Evolutionary conservation across 2,113 vertebrate genomes (phyloP).

Genomic region (Mirza zaza): DNA sequence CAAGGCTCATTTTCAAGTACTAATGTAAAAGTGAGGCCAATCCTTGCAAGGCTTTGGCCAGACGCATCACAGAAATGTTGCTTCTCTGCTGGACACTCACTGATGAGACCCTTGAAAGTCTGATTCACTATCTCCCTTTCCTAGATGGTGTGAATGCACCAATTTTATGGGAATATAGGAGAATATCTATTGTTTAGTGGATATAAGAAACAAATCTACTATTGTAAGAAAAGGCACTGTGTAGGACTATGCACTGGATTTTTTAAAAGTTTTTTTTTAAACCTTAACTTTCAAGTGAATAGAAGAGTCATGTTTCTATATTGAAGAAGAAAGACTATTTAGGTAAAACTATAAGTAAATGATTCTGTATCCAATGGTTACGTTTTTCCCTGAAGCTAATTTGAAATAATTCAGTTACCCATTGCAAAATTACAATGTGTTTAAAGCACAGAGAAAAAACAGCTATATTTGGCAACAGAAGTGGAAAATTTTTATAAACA

Average conservation of each 20-base stretch:
- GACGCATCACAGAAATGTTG: background rate
- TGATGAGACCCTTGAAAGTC: background rate
- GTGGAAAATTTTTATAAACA: slow-evolving; percentile 15
- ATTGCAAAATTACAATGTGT: slow-evolving; percentile 23
- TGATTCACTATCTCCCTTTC: background rate
- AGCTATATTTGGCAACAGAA: slow-evolving; percentile 43
- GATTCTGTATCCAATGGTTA: slow-evolving; percentile 23
- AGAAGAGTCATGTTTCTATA: background rate
- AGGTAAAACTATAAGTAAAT: background rate
- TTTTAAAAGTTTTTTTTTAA: background rate
- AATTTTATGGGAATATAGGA: background rate
- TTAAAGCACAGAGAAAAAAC: slow-evolving; percentile 52
- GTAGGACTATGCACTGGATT: background rate
- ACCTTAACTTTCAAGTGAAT: background rate
- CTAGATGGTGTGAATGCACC: background rate
- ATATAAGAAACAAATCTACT: background rate
- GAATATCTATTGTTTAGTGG: background rate
- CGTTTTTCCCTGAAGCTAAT: slow-evolving; percentile 46
- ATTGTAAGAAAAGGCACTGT: background rate
- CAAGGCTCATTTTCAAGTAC: background rate
- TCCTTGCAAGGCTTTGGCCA: background rate
- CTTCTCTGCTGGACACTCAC: background rate
- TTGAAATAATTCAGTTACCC: slow-evolving; percentile 41
- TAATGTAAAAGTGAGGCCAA: background rate
- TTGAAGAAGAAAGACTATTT: background rate